phyloP scores from a whole-genome alignment of 1,140 invertebrate species.

The Campodea augens region DNA sequence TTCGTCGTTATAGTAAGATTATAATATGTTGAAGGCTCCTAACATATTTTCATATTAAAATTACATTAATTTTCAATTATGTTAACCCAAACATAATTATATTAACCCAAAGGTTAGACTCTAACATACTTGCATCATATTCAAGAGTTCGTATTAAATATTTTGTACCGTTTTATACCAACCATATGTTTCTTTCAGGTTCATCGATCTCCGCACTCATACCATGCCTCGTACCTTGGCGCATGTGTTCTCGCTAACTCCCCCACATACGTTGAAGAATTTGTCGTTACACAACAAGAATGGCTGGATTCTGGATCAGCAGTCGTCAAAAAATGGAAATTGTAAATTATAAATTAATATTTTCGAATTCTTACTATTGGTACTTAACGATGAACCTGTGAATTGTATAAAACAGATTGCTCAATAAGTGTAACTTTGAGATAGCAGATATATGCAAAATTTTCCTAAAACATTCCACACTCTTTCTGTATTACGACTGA shows the following conservation, averaged over 20 bases:
- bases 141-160: no score
- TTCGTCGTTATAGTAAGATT: no score
- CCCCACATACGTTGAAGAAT: background rate
- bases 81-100: no score
- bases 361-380: background rate
- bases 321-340: background rate
- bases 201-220: conserved; percentile 34
- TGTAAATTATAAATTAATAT: background rate
- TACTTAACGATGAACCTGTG: no score
- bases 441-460: background rate
- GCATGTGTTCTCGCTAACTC: conserved; percentile 27
- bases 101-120: no score
- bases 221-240: conserved; percentile 38
- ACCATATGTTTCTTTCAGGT: conserved; percentile 23
- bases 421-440: no score
- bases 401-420: background rate
- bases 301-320: background rate
- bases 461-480: background rate
- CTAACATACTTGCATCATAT: no score
- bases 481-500: background rate
- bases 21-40: no score
- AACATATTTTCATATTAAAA: no score
- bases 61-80: no score
- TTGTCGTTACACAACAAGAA: background rate
- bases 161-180: no score